A percentile compares a stretch with the other conserved stretches of the same genome.
These are phyloP conservation scores for Anthophora plumipes DNA, from an alignment of 2,888 invertebrate species.

Conservation along the genomic window DNA sequence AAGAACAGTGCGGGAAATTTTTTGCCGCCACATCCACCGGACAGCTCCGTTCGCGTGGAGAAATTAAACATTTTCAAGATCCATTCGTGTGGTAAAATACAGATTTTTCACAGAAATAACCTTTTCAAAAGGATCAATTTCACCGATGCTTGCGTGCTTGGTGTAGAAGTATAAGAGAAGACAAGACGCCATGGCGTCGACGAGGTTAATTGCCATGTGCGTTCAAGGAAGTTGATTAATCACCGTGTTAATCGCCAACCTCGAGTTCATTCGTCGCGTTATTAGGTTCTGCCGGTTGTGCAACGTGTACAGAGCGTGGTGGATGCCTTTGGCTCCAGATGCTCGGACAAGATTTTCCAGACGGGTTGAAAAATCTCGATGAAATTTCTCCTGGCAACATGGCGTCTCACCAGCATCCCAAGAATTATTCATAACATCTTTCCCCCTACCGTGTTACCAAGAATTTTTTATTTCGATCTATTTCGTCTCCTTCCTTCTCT, in stretches of 20 bases:
- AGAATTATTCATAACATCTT: slow-evolving; percentile 29
- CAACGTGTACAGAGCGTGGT: slow-evolving; percentile 35
- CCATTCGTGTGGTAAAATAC: not conserved
- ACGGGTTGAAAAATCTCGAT: slow-evolving; percentile 37
- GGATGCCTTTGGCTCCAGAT: slow-evolving; percentile 41
- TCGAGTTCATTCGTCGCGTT: slow-evolving; percentile 53
- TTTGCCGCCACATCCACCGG: not conserved
- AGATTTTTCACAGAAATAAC: too few species aligned
- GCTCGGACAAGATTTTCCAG: slow-evolving; percentile 42
- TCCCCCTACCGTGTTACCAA: not conserved
- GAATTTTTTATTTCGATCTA: slow-evolving; percentile 18
- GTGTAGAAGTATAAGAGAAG: too few species aligned
- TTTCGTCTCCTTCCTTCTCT: too few species aligned
- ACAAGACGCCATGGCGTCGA: not conserved
- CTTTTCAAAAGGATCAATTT: too few species aligned
- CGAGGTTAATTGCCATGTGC: slow-evolving; percentile 43
- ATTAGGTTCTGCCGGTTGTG: slow-evolving; percentile 38
- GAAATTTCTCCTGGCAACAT: slow-evolving; percentile 2
- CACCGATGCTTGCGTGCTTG: too few species aligned
- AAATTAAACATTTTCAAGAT: slow-evolving; percentile 29
- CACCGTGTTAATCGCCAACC: slow-evolving; percentile 59
- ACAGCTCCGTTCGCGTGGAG: not conserved
- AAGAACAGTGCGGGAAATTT: slow-evolving; percentile 28
- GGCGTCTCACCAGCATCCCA: not conserved
- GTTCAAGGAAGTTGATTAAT: slow-evolving; percentile 67